These are phyloP conservation scores for Florisuga fusca DNA, from an alignment of 2,797 vertebrate species.

Conservation along the genomic window DNA sequence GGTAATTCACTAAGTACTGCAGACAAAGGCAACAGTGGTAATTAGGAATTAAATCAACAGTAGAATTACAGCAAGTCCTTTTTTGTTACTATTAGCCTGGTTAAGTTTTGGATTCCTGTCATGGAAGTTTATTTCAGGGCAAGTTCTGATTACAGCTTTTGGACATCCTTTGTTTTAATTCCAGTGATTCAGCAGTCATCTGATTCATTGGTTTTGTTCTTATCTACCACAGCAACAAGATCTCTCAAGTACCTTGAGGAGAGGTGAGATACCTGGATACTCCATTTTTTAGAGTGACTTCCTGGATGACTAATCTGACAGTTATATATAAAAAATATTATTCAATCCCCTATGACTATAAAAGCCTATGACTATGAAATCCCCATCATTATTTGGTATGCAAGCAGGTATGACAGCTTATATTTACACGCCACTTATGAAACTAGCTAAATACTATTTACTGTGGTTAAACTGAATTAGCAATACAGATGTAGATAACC, in stretches of 20 bases:
- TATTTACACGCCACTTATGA: neutral
- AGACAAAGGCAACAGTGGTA: neutral
- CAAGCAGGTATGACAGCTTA: neutral
- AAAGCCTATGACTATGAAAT: neutral
- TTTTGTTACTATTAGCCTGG: neutral
- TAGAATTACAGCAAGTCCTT: neutral
- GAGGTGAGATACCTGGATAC: neutral
- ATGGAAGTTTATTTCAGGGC: neutral
- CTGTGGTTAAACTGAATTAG: neutral
- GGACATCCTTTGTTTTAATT: neutral
- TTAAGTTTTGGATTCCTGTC: neutral
- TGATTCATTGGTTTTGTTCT: neutral
- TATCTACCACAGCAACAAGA: neutral
- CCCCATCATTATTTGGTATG: neutral
- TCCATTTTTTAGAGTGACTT: neutral
- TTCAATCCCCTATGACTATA: neutral
- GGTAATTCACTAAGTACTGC: neutral
- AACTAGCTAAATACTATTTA: neutral
- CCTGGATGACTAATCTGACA: neutral
- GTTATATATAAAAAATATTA: neutral
- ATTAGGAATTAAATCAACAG: neutral
- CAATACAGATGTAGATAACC: neutral
- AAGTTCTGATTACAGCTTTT: neutral
- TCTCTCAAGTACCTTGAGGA: neutral
- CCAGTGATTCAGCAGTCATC: neutral